phyloP scores from a whole-genome alignment of 2,888 invertebrate species.

The Melinaea menophilus region DNA sequence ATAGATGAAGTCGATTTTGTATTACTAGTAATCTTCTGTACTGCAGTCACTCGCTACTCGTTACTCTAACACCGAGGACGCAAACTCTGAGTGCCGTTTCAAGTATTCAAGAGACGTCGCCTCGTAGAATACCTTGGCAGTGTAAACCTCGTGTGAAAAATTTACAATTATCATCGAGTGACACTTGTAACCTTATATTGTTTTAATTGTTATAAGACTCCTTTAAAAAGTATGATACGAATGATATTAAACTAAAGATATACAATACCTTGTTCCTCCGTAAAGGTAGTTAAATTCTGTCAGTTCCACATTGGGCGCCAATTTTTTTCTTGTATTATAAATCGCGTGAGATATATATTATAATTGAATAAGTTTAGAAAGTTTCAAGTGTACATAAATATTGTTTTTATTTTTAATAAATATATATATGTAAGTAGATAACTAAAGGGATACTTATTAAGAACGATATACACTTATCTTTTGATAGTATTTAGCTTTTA shows the following conservation, averaged over 20 bases:
- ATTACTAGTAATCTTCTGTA: not conserved
- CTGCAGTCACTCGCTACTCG: not conserved
- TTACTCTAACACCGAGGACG: constrained; percentile 6
- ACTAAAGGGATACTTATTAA: too few relatives aligned
- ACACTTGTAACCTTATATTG: not conserved
- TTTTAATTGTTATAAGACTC: not conserved
- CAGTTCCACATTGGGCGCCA: constrained; percentile 13
- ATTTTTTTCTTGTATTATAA: not conserved
- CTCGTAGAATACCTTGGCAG: constrained; percentile 10
- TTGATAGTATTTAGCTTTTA: too few relatives aligned
- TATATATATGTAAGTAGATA: too few relatives aligned
- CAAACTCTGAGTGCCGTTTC: constrained; percentile 13
- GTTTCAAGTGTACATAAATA: too few relatives aligned
- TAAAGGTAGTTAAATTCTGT: constrained; percentile 7
- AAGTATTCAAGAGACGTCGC: constrained; percentile 17
- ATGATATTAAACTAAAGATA: constrained; percentile 8
- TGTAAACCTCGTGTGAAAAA: constrained; percentile 9
- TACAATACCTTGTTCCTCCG: not conserved
- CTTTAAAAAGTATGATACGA: not conserved
- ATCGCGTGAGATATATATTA: not conserved
- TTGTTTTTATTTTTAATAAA: too few relatives aligned
- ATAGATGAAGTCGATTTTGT: not conserved
- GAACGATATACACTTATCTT: too few relatives aligned
- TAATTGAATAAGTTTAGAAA: too few relatives aligned
- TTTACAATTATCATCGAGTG: constrained; percentile 14